Percentiles rank a stretch among this genome's conserved stretches.
Conservation (phyloP, 2,888 invertebrate species). For the Hirtodrosophila trivittata region DNA sequence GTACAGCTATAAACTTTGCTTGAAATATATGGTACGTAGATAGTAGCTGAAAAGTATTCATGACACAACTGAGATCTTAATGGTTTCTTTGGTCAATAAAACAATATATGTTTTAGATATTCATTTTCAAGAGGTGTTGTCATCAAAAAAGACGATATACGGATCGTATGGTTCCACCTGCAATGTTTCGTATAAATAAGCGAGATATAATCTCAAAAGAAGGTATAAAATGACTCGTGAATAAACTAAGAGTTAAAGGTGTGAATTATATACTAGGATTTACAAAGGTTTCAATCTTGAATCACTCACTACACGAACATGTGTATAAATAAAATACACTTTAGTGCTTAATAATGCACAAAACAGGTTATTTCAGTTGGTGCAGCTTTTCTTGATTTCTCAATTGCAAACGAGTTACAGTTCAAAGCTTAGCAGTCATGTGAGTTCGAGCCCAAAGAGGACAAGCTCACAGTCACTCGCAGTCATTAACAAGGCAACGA, state of each 20-base stretch:
- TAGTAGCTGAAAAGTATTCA: too few species aligned
- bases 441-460: conserved; percentile 27
- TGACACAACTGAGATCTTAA: too few species aligned
- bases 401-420: conserved; percentile 46
- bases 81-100: too few species aligned
- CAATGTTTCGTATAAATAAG: too few species aligned
- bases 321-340: conserved; percentile 13
- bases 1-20: too few species aligned
- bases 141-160: too few species aligned
- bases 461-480: conserved; percentile 36
- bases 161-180: too few species aligned
- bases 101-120: too few species aligned
- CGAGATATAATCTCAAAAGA: too few species aligned
- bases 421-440: conserved; percentile 51
- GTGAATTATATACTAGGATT: conserved; percentile 25
- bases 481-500: conserved; percentile 28
- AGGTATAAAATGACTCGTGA: too few species aligned
- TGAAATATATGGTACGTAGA: too few species aligned
- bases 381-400: conserved; percentile 15
- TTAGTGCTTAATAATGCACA: conserved; percentile 2
- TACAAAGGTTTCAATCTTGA: conserved; percentile 6
- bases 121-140: too few species aligned
- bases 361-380: conserved; percentile 24
- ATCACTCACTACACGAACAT: not conserved
- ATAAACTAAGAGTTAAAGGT: conserved; percentile 26